These are phyloP conservation scores for Geophilus truncorum DNA, from an alignment of 2,888 invertebrate species.

Conservation along the genomic window DNA sequence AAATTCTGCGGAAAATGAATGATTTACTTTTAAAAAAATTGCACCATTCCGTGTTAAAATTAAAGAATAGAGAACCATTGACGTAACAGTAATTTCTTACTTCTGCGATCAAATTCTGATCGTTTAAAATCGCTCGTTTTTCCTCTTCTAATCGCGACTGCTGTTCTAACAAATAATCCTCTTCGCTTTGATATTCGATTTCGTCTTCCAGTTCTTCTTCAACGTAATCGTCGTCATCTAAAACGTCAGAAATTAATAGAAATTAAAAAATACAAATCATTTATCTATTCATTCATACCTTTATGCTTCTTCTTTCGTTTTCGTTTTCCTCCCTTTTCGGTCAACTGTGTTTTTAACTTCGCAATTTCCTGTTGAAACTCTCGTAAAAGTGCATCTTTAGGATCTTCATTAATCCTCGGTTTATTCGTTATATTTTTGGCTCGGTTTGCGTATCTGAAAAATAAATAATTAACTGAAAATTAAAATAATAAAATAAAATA, in stretches of 20 bases:
- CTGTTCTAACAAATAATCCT: conserved; percentile 36
- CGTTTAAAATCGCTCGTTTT: conserved; percentile 48
- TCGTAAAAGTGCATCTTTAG: conserved; percentile 92
- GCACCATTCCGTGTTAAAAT: background rate
- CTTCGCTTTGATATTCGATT: conserved; percentile 35
- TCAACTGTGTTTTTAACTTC: conserved; percentile 48
- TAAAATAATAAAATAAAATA: background rate
- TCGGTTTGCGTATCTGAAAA: conserved; percentile 72
- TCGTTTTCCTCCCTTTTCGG: conserved; percentile 44
- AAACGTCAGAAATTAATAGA: no score
- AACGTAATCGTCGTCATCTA: conserved; percentile 39
- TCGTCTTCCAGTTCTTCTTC: conserved; percentile 39
- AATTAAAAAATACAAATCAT: background rate
- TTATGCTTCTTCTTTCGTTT: conserved; percentile 34
- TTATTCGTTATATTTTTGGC: conserved; percentile 99
- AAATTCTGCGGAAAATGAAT: background rate
- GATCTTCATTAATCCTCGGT: conserved; percentile 97
- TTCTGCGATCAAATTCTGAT: conserved; percentile 47
- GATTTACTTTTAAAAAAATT: background rate
- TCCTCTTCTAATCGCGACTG: conserved; percentile 36
- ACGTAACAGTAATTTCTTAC: conserved; percentile 39
- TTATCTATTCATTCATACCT: background rate
- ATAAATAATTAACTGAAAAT: background rate
- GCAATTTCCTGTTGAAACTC: conserved; percentile 95
- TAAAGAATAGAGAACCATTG: background rate